These are phyloP conservation scores for Nothobranchius furzeri DNA, from an alignment of 2,113 vertebrate species.

Conservation along the genomic window DNA sequence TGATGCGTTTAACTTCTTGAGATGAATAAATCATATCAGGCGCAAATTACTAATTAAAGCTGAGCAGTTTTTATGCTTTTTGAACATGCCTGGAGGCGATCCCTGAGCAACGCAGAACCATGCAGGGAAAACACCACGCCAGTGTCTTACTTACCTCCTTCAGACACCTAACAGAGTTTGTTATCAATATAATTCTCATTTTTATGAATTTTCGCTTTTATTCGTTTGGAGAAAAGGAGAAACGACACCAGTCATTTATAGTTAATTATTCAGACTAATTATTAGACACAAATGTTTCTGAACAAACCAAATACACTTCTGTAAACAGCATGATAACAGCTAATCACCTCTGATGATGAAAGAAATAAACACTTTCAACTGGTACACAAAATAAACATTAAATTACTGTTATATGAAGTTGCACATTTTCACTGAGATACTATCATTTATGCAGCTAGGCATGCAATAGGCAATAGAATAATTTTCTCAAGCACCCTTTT, in stretches of 20 bases:
- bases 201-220: background rate
- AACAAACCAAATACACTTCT: no score
- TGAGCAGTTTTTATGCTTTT: background rate
- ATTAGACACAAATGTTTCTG: background rate
- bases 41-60: conserved; percentile 6
- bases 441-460: conserved; percentile 1
- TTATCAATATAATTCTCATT: background rate
- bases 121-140: background rate
- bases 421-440: background rate
- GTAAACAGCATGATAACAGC: no score
- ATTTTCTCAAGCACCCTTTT: conserved; percentile 11
- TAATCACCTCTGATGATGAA: no score
- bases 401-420: no score
- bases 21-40: background rate
- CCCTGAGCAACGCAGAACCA: background rate
- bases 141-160: background rate
- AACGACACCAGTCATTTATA: background rate
- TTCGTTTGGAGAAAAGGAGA: background rate
- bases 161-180: conserved; percentile 2
- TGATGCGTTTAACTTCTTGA: background rate
- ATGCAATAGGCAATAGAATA: conserved; percentile 12
- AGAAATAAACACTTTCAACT: no score
- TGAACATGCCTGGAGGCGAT: conserved; percentile 4
- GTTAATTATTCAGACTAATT: background rate
- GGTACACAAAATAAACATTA: background rate